phyloP scores from a whole-genome alignment of 2,888 invertebrate species.

The Lasioglossum villosulum region DNA sequence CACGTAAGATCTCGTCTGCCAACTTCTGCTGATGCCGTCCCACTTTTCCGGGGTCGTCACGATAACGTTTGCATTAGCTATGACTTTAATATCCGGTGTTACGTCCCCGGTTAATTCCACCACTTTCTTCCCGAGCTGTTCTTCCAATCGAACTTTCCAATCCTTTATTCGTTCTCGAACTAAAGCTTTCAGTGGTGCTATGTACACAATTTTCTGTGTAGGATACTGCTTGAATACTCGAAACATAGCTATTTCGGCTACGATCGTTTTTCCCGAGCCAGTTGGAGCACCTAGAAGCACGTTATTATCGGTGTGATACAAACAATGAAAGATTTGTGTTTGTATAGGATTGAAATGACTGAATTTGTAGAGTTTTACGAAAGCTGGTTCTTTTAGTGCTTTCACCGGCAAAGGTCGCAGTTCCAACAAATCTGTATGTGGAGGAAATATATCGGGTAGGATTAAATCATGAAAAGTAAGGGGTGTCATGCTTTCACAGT shows the following conservation, averaged over 20 bases:
- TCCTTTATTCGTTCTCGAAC: slow-evolving; percentile 98
- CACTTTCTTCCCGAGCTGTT: slow-evolving; percentile 91
- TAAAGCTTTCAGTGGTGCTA: slow-evolving; percentile 98
- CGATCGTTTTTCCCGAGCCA: slow-evolving; percentile 99
- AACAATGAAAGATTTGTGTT: slow-evolving; percentile 98
- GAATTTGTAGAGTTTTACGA: slow-evolving; percentile 94
- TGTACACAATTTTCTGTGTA: slow-evolving; percentile 95
- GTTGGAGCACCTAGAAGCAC: slow-evolving; percentile 98
- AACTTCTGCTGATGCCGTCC: slow-evolving; percentile 99
- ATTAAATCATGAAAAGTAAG: slow-evolving; percentile 94
- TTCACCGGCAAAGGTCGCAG: slow-evolving; percentile 95
- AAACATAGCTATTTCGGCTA: slow-evolving; percentile 98
- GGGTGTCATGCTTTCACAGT: slow-evolving; percentile 87
- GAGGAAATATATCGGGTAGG: slow-evolving; percentile 95
- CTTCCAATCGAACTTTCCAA: slow-evolving; percentile 94
- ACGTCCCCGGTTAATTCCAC: slow-evolving; percentile 98
- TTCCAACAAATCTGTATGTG: slow-evolving; percentile 96
- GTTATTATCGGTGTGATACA: slow-evolving; percentile 97
- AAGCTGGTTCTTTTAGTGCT: slow-evolving; percentile 91
- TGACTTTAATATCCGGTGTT: slow-evolving; percentile 93
- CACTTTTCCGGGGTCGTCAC: slow-evolving; percentile 99
- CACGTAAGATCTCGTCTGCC: slow-evolving; percentile 98
- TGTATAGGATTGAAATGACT: slow-evolving; percentile 99
- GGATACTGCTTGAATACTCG: slow-evolving; percentile 94
- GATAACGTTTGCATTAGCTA: slow-evolving; percentile 94